Conservation (phyloP, 2,797 vertebrate genomes). For the Zenarchopterus dispar region DNA sequence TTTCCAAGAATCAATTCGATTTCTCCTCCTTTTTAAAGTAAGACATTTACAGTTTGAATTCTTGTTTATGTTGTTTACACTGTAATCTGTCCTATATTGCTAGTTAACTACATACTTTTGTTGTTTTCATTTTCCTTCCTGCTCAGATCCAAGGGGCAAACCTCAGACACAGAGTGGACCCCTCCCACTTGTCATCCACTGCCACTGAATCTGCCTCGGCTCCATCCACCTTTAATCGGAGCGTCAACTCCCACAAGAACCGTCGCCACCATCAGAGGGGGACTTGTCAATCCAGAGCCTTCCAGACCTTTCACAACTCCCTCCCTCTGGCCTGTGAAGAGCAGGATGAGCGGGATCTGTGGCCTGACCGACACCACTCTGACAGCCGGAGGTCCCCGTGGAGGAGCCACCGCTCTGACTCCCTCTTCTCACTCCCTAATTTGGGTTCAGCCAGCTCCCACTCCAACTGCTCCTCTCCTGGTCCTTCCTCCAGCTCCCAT, state of each 20-base stretch:
- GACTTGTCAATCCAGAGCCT: constrained; percentile 57
- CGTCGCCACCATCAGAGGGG: constrained; percentile 60
- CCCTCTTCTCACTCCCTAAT: constrained; percentile 89
- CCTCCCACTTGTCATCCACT: constrained; percentile 43
- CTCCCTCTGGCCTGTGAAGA: constrained; percentile 59
- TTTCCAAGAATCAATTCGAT: no score
- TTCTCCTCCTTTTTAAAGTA: no score
- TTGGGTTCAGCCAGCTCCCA: constrained; percentile 63
- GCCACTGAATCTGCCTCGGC: constrained; percentile 47
- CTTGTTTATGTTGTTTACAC: background rate
- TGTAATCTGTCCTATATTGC: background rate
- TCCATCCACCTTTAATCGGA: constrained; percentile 59
- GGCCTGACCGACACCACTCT: constrained; percentile 39
- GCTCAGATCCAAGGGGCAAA: constrained; percentile 69
- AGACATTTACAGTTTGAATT: background rate
- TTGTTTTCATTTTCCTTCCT: constrained; percentile 11
- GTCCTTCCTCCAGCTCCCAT: constrained; percentile 60
- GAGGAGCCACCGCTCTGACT: constrained; percentile 83
- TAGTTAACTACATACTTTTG: background rate
- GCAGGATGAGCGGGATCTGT: constrained; percentile 47
- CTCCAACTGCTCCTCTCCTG: constrained; percentile 70
- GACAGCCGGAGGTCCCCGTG: constrained; percentile 63
- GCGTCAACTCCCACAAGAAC: constrained; percentile 59
- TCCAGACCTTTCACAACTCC: constrained; percentile 60
- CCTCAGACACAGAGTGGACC: constrained; percentile 70